Evolutionary conservation across 2,797 vertebrate species (phyloP).

Genomic region (Molossus alvarezi): DNA sequence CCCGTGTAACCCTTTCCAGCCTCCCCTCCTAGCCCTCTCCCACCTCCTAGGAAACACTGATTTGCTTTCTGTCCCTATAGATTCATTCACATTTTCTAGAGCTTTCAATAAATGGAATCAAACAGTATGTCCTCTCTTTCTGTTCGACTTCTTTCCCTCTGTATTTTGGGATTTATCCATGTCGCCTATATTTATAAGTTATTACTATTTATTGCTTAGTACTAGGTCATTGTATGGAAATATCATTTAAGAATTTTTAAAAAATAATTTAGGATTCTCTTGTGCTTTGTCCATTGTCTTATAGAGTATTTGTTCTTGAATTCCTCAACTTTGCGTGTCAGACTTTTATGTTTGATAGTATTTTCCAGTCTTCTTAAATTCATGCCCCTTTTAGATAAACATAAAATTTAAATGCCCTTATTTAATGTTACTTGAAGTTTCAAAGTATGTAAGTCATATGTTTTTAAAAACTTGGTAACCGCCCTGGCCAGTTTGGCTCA

Average conservation of each 20-base stretch:
- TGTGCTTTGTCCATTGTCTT: background rate
- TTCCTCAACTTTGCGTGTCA: background rate
- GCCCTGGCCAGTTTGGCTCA: too few relatives aligned
- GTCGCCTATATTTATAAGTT: background rate
- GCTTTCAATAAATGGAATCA: background rate
- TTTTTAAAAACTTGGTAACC: background rate
- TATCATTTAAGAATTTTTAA: background rate
- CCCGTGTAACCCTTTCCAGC: background rate
- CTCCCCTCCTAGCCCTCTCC: background rate
- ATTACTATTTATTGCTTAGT: background rate
- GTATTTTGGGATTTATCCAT: background rate
- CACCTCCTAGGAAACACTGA: background rate
- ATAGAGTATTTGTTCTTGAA: background rate
- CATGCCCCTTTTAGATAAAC: background rate
- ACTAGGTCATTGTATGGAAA: background rate
- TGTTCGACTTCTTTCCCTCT: background rate
- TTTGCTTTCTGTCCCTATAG: background rate
- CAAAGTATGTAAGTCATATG: background rate
- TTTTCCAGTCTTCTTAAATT: conserved; percentile 39
- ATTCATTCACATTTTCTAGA: background rate
- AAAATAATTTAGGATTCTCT: background rate
- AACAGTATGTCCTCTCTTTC: background rate
- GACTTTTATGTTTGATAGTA: conserved; percentile 42
- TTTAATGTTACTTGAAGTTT: conserved; percentile 39
- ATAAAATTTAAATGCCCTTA: background rate